Conservation (phyloP, 1,140 invertebrate species). For the Brevipalpus yothersi region DNA sequence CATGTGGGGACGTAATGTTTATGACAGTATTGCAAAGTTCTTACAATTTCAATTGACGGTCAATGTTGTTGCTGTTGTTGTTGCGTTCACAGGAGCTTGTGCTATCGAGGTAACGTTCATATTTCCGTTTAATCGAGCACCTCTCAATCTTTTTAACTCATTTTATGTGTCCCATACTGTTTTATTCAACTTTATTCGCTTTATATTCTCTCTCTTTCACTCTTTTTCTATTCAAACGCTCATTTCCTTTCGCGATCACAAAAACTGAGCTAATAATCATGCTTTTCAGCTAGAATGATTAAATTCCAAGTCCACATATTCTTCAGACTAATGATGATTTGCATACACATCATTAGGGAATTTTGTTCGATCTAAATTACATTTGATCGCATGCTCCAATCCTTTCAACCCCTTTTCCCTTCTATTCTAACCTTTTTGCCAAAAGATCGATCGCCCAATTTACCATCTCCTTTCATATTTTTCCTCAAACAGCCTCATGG, state of each 20-base stretch:
- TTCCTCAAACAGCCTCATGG: background rate
- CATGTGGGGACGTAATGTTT: conserved; percentile 99
- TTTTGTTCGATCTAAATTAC: no score
- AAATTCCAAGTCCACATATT: no score
- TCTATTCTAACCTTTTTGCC: no score
- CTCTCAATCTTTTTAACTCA: conserved; percentile 21
- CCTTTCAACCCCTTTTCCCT: no score
- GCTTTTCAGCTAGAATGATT: background rate
- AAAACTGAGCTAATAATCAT: background rate
- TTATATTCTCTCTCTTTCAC: background rate
- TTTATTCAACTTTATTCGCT: background rate
- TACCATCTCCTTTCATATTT: no score
- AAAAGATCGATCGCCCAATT: no score
- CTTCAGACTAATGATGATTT: background rate
- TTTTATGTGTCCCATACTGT: conserved; percentile 16
- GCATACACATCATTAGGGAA: no score
- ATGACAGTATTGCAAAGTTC: conserved; percentile 98
- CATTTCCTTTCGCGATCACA: no score
- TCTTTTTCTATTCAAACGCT: no score
- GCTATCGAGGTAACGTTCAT: conserved; percentile 56
- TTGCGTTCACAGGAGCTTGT: conserved; percentile 94
- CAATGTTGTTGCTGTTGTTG: conserved; percentile 91
- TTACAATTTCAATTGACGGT: conserved; percentile 97
- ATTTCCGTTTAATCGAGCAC: conserved; percentile 15
- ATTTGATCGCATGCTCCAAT: no score